These are phyloP conservation scores for Dasyprocta punctata DNA, from an alignment of 2,113 vertebrate species.

Conservation along the genomic window DNA sequence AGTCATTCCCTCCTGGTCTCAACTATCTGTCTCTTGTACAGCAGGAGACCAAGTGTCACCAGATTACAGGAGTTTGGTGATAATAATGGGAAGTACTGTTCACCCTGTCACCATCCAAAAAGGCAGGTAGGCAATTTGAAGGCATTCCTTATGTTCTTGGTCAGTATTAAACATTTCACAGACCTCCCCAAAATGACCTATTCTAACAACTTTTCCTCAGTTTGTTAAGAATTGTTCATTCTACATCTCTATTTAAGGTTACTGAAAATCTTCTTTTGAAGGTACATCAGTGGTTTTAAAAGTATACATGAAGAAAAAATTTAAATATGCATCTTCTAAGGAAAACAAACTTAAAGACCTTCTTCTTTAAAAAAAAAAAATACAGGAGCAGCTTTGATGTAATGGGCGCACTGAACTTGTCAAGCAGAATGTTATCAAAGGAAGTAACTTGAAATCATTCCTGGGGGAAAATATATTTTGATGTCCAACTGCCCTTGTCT, in stretches of 20 bases:
- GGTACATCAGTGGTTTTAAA: conserved; percentile 68
- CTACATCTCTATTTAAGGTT: conserved; percentile 71
- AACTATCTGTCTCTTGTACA: not conserved
- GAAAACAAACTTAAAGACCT: conserved; percentile 80
- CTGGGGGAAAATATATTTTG: conserved; percentile 81
- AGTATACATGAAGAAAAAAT: conserved; percentile 48
- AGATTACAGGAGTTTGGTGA: not conserved
- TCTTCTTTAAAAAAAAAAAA: not conserved
- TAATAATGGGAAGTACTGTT: not conserved
- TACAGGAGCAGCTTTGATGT: conserved; percentile 83
- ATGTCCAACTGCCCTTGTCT: conserved; percentile 85
- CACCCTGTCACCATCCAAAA: not conserved
- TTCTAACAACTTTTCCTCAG: conserved; percentile 55
- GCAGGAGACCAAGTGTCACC: accelerated
- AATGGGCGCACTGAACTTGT: conserved; percentile 83
- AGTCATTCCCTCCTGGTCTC: conserved; percentile 25
- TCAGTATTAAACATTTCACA: conserved; percentile 49
- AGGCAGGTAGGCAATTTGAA: not conserved
- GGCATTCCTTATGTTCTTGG: conserved; percentile 26
- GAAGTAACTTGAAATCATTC: conserved; percentile 81
- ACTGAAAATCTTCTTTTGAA: conserved; percentile 78
- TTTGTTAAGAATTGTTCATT: conserved; percentile 74
- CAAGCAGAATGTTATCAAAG: conserved; percentile 87
- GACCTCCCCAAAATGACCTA: conserved; percentile 37
- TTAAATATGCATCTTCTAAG: conserved; percentile 72